These are phyloP conservation scores for Volucella bombylans DNA, from an alignment of 2,888 invertebrate genomes.

Conservation along the genomic window DNA sequence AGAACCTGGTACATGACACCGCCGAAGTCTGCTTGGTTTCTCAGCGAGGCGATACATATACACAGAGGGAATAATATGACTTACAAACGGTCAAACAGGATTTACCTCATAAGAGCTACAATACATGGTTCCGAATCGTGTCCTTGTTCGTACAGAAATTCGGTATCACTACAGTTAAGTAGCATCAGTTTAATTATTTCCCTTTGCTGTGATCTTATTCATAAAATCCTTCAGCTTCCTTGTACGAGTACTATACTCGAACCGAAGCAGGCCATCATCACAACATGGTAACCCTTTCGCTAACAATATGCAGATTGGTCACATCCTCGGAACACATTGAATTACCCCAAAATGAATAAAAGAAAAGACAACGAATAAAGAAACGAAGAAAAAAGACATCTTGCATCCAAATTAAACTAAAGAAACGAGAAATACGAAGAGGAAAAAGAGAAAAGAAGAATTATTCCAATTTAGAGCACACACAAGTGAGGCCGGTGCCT, in stretches of 20 bases:
- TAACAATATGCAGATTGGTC: slow-evolving; percentile 53
- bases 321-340: slow-evolving; percentile 27
- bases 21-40: no score
- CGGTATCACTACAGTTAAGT: no score
- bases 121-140: no score
- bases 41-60: no score
- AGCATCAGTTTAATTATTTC: no score
- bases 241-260: no score
- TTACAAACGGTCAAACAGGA: no score
- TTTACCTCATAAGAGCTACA: no score
- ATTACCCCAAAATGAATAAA: background rate
- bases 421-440: slow-evolving; percentile 13
- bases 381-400: background rate
- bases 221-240: background rate
- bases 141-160: no score
- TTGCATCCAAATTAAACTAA: slow-evolving; percentile 57
- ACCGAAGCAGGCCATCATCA: no score
- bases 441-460: background rate
- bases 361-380: slow-evolving; percentile 5
- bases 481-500: background rate
- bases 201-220: background rate
- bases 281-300: slow-evolving; percentile 30
- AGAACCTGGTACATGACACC: no score
- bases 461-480: slow-evolving; percentile 55
- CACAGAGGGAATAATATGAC: no score